These are phyloP conservation scores for human (Homo sapiens) DNA, from an alignment of 2,113 vertebrate species.

Conservation along the genomic window GRCh38 chr7:29915001-29915500, in stretches of 20 bases:
- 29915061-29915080: conserved; percentile 52
- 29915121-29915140: not conserved
- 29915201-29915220: conserved; percentile 55
- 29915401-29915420: not conserved
- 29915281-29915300: not conserved
- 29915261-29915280: not conserved
- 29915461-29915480: not conserved
- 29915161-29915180: conserved; percentile 11
- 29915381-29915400: not conserved
- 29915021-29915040: not conserved
- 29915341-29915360: not conserved
- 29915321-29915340: not conserved
- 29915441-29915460: not conserved
- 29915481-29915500: not conserved
- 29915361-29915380: not conserved
- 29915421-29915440: not conserved
- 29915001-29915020: not conserved
- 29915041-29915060: not conserved
- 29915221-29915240: conserved; percentile 49
- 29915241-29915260: not conserved
- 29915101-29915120: conserved; percentile 61
- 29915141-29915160: not conserved
- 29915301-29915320: not conserved
- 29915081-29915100: not conserved
- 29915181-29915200: conserved; percentile 21